Conservation (phyloP, 2,797 vertebrate species). For the Coregonus sp. region DNA sequence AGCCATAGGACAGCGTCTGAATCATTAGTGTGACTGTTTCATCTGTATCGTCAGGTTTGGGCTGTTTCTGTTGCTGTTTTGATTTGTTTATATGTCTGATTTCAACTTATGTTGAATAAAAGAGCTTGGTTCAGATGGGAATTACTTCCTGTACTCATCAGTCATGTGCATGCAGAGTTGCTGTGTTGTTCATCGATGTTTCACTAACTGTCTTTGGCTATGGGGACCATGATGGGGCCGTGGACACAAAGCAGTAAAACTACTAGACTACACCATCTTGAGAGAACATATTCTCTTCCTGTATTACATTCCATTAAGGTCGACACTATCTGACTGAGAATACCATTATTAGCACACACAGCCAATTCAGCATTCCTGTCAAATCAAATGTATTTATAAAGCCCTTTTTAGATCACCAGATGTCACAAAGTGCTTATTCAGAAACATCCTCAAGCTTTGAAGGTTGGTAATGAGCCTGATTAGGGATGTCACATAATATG, state of each 20-base stretch:
- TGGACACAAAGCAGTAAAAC: background rate
- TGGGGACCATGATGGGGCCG: background rate
- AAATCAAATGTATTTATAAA: too few relatives aligned
- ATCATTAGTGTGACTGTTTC: background rate
- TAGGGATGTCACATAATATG: background rate
- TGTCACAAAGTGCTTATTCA: background rate
- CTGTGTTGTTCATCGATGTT: background rate
- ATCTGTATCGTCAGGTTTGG: background rate
- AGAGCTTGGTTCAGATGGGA: background rate
- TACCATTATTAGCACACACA: background rate
- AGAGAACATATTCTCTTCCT: background rate
- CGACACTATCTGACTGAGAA: background rate
- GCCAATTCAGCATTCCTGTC: background rate
- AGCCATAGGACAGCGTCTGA: slow-evolving; percentile 5
- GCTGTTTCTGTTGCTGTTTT: background rate
- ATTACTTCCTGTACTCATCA: background rate
- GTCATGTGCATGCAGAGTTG: background rate
- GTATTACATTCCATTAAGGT: background rate
- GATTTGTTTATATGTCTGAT: slow-evolving; percentile 3
- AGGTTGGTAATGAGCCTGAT: background rate
- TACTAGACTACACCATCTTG: background rate
- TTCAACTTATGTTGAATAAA: background rate
- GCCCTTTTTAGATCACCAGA: too few relatives aligned
- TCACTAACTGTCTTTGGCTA: background rate
- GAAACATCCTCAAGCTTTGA: background rate